Percentiles rank a stretch among this genome's conserved stretches.
phyloP scores from a whole-genome alignment of 1,140 invertebrate genomes.

The honey bee (Apis mellifera) region Amel_HAv3.1 CM009931.2:13745001-13745500 shows the following conservation, averaged over 20 bases:
- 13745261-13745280: slow-evolving; percentile 63
- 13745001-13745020: slow-evolving; percentile 63
- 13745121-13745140: slow-evolving; percentile 49
- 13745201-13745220: slow-evolving; percentile 58
- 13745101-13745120: slow-evolving; percentile 44
- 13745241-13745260: slow-evolving; percentile 72
- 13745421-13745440: slow-evolving; percentile 25
- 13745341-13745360: slow-evolving; percentile 63
- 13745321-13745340: slow-evolving; percentile 43
- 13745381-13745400: slow-evolving; percentile 66
- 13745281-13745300: slow-evolving; percentile 35
- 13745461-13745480: background rate
- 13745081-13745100: slow-evolving; percentile 61
- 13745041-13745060: slow-evolving; percentile 16
- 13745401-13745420: slow-evolving; percentile 67
- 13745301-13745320: background rate
- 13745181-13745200: slow-evolving; percentile 70
- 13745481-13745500: background rate
- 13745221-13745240: slow-evolving; percentile 67
- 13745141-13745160: slow-evolving; percentile 73
- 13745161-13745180: slow-evolving; percentile 73
- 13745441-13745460: slow-evolving; percentile 51
- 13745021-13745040: slow-evolving; percentile 29
- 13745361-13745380: slow-evolving; percentile 66
- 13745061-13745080: slow-evolving; percentile 42